Percentiles rank a stretch among this genome's conserved stretches.
Evolutionary conservation across 2,888 invertebrate genomes (phyloP).

Genomic region (Stenolophus ochropezus): DNA sequence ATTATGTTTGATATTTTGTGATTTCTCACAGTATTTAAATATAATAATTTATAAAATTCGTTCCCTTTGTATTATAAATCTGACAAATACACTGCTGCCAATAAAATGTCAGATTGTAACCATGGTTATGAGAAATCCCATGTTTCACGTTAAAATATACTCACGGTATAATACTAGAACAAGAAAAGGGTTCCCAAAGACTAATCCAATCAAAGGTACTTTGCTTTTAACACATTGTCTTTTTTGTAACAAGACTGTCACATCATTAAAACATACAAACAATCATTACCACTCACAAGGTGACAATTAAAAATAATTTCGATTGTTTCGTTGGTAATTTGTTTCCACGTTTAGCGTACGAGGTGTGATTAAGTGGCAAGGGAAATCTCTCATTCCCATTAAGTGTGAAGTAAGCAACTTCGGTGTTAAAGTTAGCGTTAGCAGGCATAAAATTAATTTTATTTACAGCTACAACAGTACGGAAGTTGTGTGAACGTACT

Average conservation of each 20-base stretch:
- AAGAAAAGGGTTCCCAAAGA: too few species aligned
- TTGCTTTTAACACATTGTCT: not conserved
- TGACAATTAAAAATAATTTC: not conserved
- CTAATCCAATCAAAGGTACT: too few species aligned
- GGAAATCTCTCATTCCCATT: not conserved
- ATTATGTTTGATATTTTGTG: too few species aligned
- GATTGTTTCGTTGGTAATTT: not conserved
- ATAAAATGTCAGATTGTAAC: too few species aligned
- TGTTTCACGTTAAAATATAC: too few species aligned
- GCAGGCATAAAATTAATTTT: conserved; percentile 7
- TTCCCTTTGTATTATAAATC: too few species aligned
- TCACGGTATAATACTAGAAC: too few species aligned
- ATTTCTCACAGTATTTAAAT: too few species aligned
- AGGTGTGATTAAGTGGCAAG: not conserved
- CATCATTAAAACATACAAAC: not conserved
- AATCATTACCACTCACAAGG: not conserved
- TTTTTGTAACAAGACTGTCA: not conserved
- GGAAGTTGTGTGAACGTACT: conserved; percentile 30
- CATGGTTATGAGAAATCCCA: too few species aligned
- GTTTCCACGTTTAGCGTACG: not conserved
- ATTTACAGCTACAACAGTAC: conserved; percentile 30
- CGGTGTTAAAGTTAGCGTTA: conserved; percentile 2
- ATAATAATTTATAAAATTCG: too few species aligned
- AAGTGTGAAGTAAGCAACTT: conserved; percentile 6
- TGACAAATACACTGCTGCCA: too few species aligned